Conservation (phyloP, 2,113 vertebrate genomes). For the Chrysochloris asiatica region DNA sequence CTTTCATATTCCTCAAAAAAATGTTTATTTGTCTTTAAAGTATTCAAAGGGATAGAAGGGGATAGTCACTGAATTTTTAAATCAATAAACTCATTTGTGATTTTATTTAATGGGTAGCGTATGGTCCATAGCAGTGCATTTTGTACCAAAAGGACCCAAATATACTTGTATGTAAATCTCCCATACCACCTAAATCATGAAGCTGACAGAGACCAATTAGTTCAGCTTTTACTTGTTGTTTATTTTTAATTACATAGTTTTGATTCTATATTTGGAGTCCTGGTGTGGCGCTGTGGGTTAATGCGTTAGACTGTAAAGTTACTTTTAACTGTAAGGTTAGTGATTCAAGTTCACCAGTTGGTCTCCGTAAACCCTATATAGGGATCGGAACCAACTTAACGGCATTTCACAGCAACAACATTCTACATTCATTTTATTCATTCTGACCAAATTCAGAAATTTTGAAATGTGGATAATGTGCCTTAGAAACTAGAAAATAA, state of each 20-base stretch:
- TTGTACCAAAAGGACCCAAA: background rate
- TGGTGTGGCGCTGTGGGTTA: too few relatives aligned
- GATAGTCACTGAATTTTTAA: background rate
- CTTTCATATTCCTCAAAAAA: background rate
- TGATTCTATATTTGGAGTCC: background rate
- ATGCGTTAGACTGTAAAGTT: too few relatives aligned
- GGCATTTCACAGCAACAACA: too few relatives aligned
- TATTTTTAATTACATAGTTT: conserved; percentile 22
- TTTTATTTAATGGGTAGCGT: background rate
- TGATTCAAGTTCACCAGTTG: too few relatives aligned
- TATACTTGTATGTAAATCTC: background rate
- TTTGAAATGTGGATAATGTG: background rate
- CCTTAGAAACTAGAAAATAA: background rate
- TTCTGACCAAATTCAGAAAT: background rate
- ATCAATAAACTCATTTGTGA: background rate
- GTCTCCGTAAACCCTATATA: too few relatives aligned
- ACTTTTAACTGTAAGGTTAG: too few relatives aligned
- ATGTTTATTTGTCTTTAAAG: conserved; percentile 22
- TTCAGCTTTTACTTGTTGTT: background rate
- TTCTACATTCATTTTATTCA: too few relatives aligned
- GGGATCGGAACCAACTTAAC: too few relatives aligned
- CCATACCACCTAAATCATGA: background rate
- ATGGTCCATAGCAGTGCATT: background rate
- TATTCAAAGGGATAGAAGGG: background rate
- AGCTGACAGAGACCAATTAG: background rate